Conservation (phyloP, 1,140 invertebrate genomes). For the Lanistes nyassanus region DNA sequence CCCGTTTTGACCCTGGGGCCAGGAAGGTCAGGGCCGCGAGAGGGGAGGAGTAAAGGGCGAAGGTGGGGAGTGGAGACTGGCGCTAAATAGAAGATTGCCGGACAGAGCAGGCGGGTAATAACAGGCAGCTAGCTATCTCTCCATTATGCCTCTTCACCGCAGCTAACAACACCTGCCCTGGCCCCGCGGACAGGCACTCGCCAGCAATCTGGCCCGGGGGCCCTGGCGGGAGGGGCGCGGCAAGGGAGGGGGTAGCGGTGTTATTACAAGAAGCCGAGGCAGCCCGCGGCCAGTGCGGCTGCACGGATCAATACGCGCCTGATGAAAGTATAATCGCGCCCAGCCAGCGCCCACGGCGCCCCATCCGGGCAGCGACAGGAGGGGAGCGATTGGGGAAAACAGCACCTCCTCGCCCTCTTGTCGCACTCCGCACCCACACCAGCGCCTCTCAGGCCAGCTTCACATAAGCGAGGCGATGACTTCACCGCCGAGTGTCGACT, state of each 20-base stretch:
- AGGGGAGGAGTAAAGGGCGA: no score
- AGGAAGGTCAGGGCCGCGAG: no score
- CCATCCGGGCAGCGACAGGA: no score
- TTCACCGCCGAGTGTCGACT: no score
- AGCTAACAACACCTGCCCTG: slow-evolving; percentile 14
- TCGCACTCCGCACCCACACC: no score
- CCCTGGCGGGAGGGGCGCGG: not conserved
- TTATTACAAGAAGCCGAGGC: slow-evolving; percentile 9
- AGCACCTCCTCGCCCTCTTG: no score
- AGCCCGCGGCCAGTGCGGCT: not conserved
- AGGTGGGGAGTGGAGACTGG: no score
- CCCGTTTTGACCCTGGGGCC: no score
- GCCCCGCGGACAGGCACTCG: slow-evolving; percentile 2
- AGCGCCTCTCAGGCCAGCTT: no score
- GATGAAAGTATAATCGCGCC: slow-evolving; percentile 25
- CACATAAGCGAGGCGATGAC: no score
- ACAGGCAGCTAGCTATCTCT: not conserved
- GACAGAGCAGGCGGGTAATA: not conserved
- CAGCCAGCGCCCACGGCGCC: no score
- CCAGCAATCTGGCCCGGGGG: not conserved
- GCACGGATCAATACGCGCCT: slow-evolving; percentile 18
- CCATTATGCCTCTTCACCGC: slow-evolving; percentile 8
- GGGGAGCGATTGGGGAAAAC: no score
- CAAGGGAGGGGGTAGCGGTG: not conserved
- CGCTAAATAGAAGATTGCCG: not conserved